Evolutionary conservation across 1,140 invertebrate species (phyloP).

Genomic region (Tetragonula clypearis): DNA sequence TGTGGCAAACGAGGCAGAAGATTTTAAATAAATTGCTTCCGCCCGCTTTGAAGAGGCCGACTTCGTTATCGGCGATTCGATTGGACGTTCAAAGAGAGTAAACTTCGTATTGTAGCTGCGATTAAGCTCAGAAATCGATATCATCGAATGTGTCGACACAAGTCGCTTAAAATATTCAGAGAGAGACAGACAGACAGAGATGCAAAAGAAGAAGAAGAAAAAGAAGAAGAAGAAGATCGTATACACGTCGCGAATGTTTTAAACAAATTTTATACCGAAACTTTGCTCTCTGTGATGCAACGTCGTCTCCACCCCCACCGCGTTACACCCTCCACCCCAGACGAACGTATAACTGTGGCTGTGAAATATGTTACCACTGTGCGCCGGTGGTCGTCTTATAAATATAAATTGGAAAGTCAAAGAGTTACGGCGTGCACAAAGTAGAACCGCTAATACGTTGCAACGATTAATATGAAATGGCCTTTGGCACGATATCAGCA

Average conservation of each 20-base stretch:
- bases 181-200: too few species aligned
- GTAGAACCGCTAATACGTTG: background rate
- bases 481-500: background rate
- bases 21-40: conserved; percentile 23
- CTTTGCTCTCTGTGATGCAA: background rate
- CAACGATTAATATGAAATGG: background rate
- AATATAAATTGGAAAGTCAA: background rate
- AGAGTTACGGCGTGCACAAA: background rate
- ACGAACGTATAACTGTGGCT: background rate
- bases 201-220: background rate
- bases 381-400: background rate
- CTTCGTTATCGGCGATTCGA: conserved; percentile 14
- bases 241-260: too few species aligned
- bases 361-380: background rate
- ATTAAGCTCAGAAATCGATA: conserved; percentile 8
- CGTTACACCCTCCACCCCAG: background rate
- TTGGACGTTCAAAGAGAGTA: conserved; percentile 9
- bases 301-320: background rate
- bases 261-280: background rate
- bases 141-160: background rate
- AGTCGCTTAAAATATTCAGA: background rate
- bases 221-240: too few species aligned
- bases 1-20: conserved; percentile 1
- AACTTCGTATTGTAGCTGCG: background rate
- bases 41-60: conserved; percentile 5